Conservation (phyloP, 2,888 invertebrate genomes). For the Zaprionus lineosus region DNA sequence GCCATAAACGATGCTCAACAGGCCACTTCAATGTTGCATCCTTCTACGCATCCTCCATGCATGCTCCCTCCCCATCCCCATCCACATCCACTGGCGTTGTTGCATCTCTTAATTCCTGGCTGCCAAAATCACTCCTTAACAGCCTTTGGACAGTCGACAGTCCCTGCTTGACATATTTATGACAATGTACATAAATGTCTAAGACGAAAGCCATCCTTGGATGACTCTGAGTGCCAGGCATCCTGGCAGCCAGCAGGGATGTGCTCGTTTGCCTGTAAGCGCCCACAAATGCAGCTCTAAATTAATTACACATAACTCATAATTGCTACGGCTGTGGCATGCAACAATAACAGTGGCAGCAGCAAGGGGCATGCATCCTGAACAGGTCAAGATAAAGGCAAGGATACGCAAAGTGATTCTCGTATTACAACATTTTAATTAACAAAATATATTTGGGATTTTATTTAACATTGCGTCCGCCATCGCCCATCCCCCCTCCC, state of each 20-base stretch:
- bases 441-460: conserved; percentile 2
- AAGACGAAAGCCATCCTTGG: too few relatives aligned
- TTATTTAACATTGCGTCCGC: background rate
- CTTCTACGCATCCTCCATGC: too few relatives aligned
- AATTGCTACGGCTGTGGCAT: conserved; percentile 18
- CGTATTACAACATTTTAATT: background rate
- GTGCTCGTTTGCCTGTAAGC: too few relatives aligned
- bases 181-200: background rate
- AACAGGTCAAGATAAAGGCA: background rate
- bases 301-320: conserved; percentile 27
- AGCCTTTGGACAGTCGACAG: background rate
- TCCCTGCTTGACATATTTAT: background rate
- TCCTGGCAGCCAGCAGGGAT: too few relatives aligned
- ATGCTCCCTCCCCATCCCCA: too few relatives aligned
- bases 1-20: conserved; percentile 42
- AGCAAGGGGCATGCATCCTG: too few relatives aligned
- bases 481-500: too few relatives aligned
- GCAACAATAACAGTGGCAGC: background rate
- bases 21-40: conserved; percentile 25
- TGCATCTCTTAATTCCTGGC: conserved; percentile 23
- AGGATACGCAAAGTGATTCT: conserved; percentile 5
- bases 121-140: conserved; percentile 1
- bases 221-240: too few relatives aligned
- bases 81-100: too few relatives aligned
- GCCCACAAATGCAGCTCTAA: conserved; percentile 9